These are phyloP conservation scores for Holothuria glaberrima DNA, from an alignment of 35 echinoderm and acorn worm genomes.

Conservation along the genomic window DNA sequence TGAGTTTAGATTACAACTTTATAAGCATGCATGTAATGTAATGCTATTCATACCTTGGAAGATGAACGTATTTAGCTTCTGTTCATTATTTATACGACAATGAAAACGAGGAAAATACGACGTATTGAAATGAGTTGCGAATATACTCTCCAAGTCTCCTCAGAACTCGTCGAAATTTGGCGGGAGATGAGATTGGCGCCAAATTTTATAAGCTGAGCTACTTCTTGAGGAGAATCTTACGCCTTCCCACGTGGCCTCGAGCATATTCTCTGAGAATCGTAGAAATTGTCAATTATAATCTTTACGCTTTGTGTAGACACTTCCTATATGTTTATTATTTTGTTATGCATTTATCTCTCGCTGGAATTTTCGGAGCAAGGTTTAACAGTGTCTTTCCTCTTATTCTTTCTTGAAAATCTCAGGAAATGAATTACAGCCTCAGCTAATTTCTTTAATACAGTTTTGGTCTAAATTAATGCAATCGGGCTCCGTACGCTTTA, in stretches of 20 bases:
- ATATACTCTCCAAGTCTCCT: constrained; percentile 1
- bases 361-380: constrained; percentile 29
- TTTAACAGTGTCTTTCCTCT: neutral
- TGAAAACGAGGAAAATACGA: too few relatives aligned
- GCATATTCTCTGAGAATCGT: constrained; percentile 28
- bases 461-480: neutral
- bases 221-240: constrained; percentile 32
- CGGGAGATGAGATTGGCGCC: constrained; percentile 31
- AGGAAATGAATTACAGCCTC: constrained; percentile 33
- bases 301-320: constrained; percentile 27
- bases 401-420: neutral
- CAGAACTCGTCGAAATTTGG: neutral
- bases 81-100: too few relatives aligned
- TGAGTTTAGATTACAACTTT: too few relatives aligned
- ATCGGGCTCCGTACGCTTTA: too few relatives aligned
- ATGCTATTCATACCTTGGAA: too few relatives aligned
- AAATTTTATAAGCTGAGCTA: constrained; percentile 44
- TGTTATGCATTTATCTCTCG: neutral
- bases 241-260: constrained; percentile 45
- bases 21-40: too few relatives aligned
- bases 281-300: constrained; percentile 38
- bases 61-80: too few relatives aligned
- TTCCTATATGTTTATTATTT: constrained; percentile 8
- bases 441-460: constrained; percentile 20
- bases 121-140: too few relatives aligned